Percentiles rank a stretch among this genome's conserved stretches.
Conservation (phyloP, 1,140 invertebrate species). For the Trichonephila inaurata region DNA sequence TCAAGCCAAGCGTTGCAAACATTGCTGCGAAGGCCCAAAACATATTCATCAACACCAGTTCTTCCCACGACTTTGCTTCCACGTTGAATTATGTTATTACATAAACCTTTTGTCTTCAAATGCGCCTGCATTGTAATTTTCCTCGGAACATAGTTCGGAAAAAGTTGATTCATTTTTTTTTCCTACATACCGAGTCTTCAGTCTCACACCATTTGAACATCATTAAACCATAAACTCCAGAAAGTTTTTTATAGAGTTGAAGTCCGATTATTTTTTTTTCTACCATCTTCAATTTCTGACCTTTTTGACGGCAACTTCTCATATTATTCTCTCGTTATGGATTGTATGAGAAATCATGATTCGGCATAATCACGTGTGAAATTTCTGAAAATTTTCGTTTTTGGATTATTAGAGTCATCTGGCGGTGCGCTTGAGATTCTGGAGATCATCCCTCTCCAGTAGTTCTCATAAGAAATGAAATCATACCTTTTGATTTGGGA, state of each 20-base stretch:
- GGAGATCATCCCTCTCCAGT: not conserved
- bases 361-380: conserved; percentile 68
- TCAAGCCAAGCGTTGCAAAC: conserved; percentile 62
- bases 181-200: not conserved
- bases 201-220: conserved; percentile 57
- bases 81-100: conserved; percentile 68
- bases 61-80: conserved; percentile 37
- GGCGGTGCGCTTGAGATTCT: not conserved
- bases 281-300: conserved; percentile 8
- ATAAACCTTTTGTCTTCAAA: conserved; percentile 72
- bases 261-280: not conserved
- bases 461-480: not conserved
- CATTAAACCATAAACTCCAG: conserved; percentile 34
- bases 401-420: not conserved
- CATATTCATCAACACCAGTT: conserved; percentile 41
- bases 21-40: conserved; percentile 35
- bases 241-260: not conserved
- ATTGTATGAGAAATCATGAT: conserved; percentile 56
- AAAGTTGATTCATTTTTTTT: not conserved
- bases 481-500: not conserved
- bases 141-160: conserved; percentile 39
- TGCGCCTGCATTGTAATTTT: conserved; percentile 56
- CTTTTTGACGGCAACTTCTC: not conserved
- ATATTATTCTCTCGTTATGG: conserved; percentile 69
- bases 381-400: conserved; percentile 24